These are phyloP conservation scores for Cheumatopsyche charites DNA, from an alignment of 1,140 invertebrate genomes.

Conservation along the genomic window DNA sequence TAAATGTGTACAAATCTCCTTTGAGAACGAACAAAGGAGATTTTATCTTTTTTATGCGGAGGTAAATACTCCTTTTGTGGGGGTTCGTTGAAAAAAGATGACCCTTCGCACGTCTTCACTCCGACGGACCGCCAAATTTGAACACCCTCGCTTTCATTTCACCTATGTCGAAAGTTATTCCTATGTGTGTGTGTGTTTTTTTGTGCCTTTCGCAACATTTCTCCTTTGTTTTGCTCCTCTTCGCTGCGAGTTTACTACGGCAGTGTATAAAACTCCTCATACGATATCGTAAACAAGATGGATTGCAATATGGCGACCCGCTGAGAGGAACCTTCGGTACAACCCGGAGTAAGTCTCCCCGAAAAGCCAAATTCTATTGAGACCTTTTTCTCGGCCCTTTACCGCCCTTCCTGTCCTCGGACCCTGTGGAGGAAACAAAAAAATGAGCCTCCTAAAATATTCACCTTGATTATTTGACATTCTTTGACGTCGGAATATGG, in stretches of 20 bases:
- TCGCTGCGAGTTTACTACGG: slow-evolving; percentile 34
- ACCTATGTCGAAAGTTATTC: slow-evolving; percentile 24
- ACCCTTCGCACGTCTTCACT: slow-evolving; percentile 28
- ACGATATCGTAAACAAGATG: slow-evolving; percentile 44
- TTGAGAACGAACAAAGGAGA: slow-evolving; percentile 22
- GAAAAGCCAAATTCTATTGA: slow-evolving; percentile 39
- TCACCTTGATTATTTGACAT: slow-evolving; percentile 42
- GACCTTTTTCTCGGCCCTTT: slow-evolving; percentile 40
- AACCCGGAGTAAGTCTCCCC: slow-evolving; percentile 4
- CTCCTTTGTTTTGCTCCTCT: slow-evolving; percentile 30
- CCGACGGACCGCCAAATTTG: slow-evolving; percentile 20
- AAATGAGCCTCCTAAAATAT: slow-evolving; percentile 29
- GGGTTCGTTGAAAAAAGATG: slow-evolving; percentile 19
- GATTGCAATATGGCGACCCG: slow-evolving; percentile 39
- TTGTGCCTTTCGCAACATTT: slow-evolving; percentile 1
- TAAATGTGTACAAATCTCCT: slow-evolving; percentile 24
- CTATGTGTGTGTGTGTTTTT: background rate
- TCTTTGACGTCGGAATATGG: slow-evolving; percentile 40
- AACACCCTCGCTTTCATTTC: slow-evolving; percentile 4
- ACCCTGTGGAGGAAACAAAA: slow-evolving; percentile 21
- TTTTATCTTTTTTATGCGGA: slow-evolving; percentile 13
- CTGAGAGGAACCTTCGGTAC: slow-evolving; percentile 19
- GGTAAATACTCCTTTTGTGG: slow-evolving; percentile 25
- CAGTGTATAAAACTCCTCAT: slow-evolving; percentile 38
- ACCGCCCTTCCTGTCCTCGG: slow-evolving; percentile 22